phyloP scores from a whole-genome alignment of 2,113 vertebrate species.

The Mesocricetus auratus region DNA sequence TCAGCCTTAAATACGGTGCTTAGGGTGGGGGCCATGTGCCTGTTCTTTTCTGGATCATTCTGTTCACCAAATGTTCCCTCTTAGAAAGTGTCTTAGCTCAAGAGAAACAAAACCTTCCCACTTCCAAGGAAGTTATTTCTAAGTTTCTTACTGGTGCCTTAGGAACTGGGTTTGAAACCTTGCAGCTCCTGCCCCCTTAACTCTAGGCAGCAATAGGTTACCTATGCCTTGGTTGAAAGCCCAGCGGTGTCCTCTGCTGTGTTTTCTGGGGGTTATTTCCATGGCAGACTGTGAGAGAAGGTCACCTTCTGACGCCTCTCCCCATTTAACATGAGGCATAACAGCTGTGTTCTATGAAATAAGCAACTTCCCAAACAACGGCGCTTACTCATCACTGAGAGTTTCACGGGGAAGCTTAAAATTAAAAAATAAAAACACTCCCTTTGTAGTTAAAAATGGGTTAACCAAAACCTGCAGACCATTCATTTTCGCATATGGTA shows the following conservation, averaged over 20 bases:
- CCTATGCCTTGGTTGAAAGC: background rate
- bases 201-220: background rate
- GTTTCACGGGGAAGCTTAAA: conserved; percentile 50
- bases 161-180: background rate
- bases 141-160: background rate
- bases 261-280: background rate
- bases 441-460: conserved; percentile 46
- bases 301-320: conserved; percentile 20
- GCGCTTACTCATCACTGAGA: conserved; percentile 35
- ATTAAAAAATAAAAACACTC: background rate
- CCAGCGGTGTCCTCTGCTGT: background rate
- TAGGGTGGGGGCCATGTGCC: background rate
- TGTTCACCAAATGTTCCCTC: background rate
- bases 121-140: background rate
- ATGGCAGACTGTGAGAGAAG: background rate
- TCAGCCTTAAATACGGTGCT: background rate
- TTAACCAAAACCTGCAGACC: background rate
- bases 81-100: background rate
- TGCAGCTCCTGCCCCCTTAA: background rate
- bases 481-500: background rate
- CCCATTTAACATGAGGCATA: background rate
- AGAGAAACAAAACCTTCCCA: background rate
- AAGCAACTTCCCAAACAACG: conserved; percentile 16
- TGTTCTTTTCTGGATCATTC: background rate
- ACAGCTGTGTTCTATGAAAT: conserved; percentile 55